A percentile compares a stretch with the other conserved stretches of the same genome.
These are phyloP conservation scores for Ptilonorhynchus violaceus DNA, from an alignment of 2,113 vertebrate species.

Conservation along the genomic window DNA sequence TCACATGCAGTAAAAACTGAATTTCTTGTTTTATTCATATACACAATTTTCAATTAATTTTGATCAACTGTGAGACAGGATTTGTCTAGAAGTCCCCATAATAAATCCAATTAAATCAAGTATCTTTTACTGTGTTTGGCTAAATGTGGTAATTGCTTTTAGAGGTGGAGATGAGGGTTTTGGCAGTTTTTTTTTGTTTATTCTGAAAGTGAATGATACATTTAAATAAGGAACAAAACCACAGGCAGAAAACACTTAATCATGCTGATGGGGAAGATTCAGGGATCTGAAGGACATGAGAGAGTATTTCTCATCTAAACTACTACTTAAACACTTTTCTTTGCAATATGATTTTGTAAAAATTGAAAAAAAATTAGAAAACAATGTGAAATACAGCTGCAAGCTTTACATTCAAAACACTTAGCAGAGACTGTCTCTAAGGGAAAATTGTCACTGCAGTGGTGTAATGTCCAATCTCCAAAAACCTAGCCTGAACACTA, in stretches of 20 bases:
- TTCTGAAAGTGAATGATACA: background rate
- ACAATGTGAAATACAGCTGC: background rate
- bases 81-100: background rate
- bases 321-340: background rate
- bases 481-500: conserved; percentile 42
- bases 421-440: conserved; percentile 46
- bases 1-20: background rate
- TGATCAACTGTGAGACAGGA: background rate
- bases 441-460: conserved; percentile 14
- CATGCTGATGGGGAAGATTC: background rate
- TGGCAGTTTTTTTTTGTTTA: background rate
- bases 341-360: background rate
- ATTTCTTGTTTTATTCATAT: background rate
- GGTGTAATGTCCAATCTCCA: background rate
- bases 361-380: background rate
- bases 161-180: background rate
- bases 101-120: background rate
- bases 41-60: background rate
- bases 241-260: background rate
- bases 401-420: conserved; percentile 26
- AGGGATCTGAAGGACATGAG: background rate
- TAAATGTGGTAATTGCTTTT: background rate
- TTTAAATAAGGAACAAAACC: background rate
- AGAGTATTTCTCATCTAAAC: background rate
- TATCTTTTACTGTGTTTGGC: background rate